phyloP scores from a whole-genome alignment of 2,113 vertebrate genomes.

The Sinocyclocheilus maitianheensis region DNA sequence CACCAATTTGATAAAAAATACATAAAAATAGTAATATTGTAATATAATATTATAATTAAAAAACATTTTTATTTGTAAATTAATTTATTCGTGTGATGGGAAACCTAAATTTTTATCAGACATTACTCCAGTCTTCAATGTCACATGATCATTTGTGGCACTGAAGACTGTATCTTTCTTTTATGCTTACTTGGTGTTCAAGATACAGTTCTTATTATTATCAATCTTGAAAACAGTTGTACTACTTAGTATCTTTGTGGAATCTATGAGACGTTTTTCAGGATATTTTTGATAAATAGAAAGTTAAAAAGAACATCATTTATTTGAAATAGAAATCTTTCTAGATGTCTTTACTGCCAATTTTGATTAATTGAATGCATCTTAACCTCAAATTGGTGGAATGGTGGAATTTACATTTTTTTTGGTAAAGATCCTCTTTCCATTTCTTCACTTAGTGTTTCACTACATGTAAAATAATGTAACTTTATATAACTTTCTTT shows the following conservation, averaged over 20 bases:
- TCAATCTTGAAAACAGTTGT: not conserved
- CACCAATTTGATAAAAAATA: not conserved
- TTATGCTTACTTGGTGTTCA: not conserved
- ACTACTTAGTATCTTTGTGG: not conserved
- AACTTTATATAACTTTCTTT: not conserved
- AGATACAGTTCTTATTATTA: not conserved
- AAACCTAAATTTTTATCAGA: not conserved
- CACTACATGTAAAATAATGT: not conserved
- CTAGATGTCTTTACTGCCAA: not conserved
- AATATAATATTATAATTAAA: not conserved
- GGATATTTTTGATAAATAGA: not conserved
- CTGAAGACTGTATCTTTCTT: not conserved
- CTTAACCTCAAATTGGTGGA: not conserved
- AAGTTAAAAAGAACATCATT: not conserved
- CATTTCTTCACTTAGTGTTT: not conserved
- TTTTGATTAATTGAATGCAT: not conserved
- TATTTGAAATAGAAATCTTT: not conserved
- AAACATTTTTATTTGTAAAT: not conserved
- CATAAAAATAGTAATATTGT: not conserved
- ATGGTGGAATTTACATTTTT: not conserved
- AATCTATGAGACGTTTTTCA: not conserved
- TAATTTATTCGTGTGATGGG: not conserved
- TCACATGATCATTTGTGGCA: not conserved
- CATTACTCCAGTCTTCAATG: not conserved
- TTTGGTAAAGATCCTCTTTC: not conserved